Evolutionary conservation across 2,797 vertebrate genomes (phyloP).

Genomic region (Propithecus deckenii): DNA sequence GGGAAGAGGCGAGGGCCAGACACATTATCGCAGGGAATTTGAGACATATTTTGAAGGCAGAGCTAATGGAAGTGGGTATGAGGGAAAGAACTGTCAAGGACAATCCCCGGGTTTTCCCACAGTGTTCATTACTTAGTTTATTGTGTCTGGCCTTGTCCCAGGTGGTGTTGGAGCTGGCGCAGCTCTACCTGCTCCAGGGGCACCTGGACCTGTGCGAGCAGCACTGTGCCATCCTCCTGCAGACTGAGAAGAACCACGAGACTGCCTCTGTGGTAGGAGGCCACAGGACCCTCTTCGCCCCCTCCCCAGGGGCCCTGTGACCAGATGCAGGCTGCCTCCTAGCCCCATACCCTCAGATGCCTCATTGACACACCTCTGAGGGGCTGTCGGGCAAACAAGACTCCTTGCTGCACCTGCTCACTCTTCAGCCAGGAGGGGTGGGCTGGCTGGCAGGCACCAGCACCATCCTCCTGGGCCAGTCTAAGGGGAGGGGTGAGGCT

Average conservation of each 20-base stretch:
- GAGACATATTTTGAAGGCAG: not conserved
- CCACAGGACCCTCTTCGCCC: fast-evolving
- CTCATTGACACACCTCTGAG: not conserved
- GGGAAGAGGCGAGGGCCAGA: not conserved
- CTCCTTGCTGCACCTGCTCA: not conserved
- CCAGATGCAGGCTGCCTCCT: not conserved
- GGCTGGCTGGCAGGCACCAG: slow-evolving; percentile 51
- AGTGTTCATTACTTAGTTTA: not conserved
- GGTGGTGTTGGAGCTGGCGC: slow-evolving; percentile 83
- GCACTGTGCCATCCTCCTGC: slow-evolving; percentile 81
- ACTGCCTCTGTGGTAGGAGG: slow-evolving; percentile 79
- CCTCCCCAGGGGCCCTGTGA: too few species aligned
- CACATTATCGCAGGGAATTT: not conserved
- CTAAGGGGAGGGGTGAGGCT: not conserved
- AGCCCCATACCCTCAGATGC: not conserved
- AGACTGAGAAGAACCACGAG: slow-evolving; percentile 72
- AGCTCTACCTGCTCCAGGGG: slow-evolving; percentile 83
- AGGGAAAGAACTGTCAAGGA: not conserved
- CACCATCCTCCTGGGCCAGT: not conserved
- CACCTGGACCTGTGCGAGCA: slow-evolving; percentile 84
- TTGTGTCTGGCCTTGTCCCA: slow-evolving; percentile 63
- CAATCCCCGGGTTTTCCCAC: fast-evolving
- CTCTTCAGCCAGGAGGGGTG: not conserved
- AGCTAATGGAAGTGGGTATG: not conserved
- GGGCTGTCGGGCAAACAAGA: not conserved